These are phyloP conservation scores for Plebejus melissa DNA, from an alignment of 2,888 invertebrate species.

Conservation along the genomic window DNA sequence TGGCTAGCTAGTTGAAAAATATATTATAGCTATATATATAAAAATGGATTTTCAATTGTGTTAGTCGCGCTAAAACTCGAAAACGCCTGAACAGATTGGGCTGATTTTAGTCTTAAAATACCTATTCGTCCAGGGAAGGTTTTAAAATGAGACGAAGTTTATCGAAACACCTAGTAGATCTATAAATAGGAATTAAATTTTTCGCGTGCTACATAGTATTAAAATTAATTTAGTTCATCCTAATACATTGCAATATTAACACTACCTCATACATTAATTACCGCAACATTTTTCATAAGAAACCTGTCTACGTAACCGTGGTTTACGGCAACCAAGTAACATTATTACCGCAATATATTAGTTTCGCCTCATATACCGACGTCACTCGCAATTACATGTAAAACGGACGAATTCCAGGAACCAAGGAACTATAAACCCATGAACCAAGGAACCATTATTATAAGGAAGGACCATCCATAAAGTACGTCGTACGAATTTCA, in stretches of 20 bases:
- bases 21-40: too few species aligned
- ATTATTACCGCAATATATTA: constrained; percentile 41
- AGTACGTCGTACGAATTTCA: too few species aligned
- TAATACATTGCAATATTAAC: background rate
- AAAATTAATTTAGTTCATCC: background rate
- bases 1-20: too few species aligned
- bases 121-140: too few species aligned
- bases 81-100: too few species aligned
- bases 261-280: background rate
- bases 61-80: too few species aligned
- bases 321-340: constrained; percentile 13
- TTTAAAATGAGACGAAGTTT: too few species aligned
- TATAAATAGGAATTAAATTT: too few species aligned
- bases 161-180: too few species aligned
- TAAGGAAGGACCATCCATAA: too few species aligned
- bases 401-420: constrained; percentile 47
- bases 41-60: too few species aligned
- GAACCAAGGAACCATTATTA: constrained; percentile 47
- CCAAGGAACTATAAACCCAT: constrained; percentile 24
- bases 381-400: constrained; percentile 27
- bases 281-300: background rate
- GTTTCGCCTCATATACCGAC: constrained; percentile 26
- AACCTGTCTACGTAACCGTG: constrained; percentile 1
- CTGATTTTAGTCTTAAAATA: too few species aligned
- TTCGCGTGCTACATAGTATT: background rate